Evolutionary conservation across 2,797 vertebrate species (phyloP).

Genomic region (Hyperoplus lanceolatus): DNA sequence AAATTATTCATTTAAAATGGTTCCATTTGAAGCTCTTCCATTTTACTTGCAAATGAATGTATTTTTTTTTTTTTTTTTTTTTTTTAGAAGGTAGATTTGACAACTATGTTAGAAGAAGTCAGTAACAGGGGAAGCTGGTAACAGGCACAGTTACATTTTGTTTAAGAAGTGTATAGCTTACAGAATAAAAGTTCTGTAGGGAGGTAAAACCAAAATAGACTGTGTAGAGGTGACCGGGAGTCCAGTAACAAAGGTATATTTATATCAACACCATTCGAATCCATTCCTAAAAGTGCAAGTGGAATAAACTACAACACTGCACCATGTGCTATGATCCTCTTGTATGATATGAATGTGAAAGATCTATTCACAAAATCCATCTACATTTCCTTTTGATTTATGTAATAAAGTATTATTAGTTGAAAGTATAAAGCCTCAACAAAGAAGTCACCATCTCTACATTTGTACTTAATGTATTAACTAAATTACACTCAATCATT

Average conservation of each 20-base stretch:
- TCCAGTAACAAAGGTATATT: neutral
- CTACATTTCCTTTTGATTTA: neutral
- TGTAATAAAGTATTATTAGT: neutral
- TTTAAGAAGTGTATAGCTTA: neutral
- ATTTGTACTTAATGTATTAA: neutral
- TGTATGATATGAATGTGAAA: neutral
- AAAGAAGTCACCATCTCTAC: neutral
- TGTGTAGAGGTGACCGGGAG: neutral
- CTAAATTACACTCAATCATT: neutral
- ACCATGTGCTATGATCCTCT: neutral
- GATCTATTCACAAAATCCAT: neutral
- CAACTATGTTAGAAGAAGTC: neutral
- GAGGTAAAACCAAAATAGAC: neutral
- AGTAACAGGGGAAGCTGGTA: neutral
- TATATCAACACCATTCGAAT: neutral
- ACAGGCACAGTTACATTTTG: neutral
- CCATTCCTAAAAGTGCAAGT: neutral
- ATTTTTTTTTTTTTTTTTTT: too few relatives aligned
- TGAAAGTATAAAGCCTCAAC: neutral
- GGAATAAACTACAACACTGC: neutral
- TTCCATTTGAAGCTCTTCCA: neutral
- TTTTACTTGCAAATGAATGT: neutral
- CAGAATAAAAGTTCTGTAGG: neutral
- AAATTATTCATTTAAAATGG: neutral
- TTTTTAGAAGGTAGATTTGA: neutral